Evolutionary conservation across 2,113 vertebrate genomes (phyloP), one percentile per base, ranked within the genome.

Genomic region (Mohoua ochrocephala): DNA sequence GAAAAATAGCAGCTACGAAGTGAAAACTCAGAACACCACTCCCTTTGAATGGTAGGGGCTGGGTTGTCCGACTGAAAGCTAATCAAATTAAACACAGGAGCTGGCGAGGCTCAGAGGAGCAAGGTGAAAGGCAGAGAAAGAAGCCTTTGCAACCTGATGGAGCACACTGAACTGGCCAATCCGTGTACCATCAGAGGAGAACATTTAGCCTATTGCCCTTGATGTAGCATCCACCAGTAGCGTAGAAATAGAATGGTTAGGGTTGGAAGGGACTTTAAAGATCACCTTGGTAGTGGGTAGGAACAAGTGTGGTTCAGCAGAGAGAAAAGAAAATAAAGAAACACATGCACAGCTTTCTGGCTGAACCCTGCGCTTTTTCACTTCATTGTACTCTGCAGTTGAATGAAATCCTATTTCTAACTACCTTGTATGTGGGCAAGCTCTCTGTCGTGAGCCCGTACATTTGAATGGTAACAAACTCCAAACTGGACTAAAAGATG

Each of bases 231-330:
- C 45, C 24, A 18, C 39, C 23, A 60, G 14, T 18, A n/a, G 24
- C 33, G 39, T 12, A 59, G 44, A 81, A 45, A 45, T 31, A 28
- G 27, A 67, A 44, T 16, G 28, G 10, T 57, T 65, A 44, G 37
- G 31, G 15, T 52, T 74, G 37, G 37, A 81, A 81, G 27, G 19
- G 13, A 21, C 28, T 67, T 59, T 45, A 39, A 82, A 45, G 7
- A 52, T 59, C 37, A 67, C 7, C 19, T 89, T 0, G 0, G 9
- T 44, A 30, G 19, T 63, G 8, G 2, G 3, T 45, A 67, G 35
- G 67, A 71, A 15, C 9, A 54, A 35, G 2, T 13, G 7, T 13
- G 17, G 20, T 13, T 63, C 49, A 31, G 10, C 8, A 74, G 23
- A 53, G 14, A n/a, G 17, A 78, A 77, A 87, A 67, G 18, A 53